A percentile compares a stretch with the other conserved stretches of the same genome.
Conservation (phyloP, 2,113 vertebrate genomes). For the Aegotheles bennettii region DNA sequence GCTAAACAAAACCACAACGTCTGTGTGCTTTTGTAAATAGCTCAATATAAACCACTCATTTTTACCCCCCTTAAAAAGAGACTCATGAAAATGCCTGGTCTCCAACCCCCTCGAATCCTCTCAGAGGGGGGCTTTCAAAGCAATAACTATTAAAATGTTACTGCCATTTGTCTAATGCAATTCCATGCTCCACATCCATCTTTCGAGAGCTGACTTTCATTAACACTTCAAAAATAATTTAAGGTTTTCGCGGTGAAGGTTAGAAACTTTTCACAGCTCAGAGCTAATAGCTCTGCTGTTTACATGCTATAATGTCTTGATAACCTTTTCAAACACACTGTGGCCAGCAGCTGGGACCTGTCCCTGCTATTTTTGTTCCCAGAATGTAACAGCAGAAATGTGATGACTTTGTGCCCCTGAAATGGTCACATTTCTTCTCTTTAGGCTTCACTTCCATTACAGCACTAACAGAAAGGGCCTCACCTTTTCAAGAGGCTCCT, state of each 20-base stretch:
- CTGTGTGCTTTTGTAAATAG: not conserved
- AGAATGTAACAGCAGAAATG: conserved; percentile 60
- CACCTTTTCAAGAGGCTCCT: conserved; percentile 59
- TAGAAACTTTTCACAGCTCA: conserved; percentile 76
- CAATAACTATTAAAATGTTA: conserved; percentile 75
- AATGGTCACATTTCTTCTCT: conserved; percentile 66
- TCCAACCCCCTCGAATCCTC: conserved; percentile 31
- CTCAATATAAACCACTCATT: not conserved
- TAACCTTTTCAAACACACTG: conserved; percentile 73
- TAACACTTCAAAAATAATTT: conserved; percentile 82
- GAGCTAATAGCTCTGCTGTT: conserved; percentile 75
- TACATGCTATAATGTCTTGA: conserved; percentile 74
- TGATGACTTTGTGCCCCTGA: conserved; percentile 58
- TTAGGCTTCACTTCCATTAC: conserved; percentile 43
- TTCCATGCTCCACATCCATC: conserved; percentile 71
- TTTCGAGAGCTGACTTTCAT: conserved; percentile 74
- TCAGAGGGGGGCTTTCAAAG: conserved; percentile 50
- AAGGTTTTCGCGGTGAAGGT: conserved; percentile 76
- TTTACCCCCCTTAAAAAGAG: not conserved
- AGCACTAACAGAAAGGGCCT: conserved; percentile 44
- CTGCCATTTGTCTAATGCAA: conserved; percentile 75
- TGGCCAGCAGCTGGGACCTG: conserved; percentile 68
- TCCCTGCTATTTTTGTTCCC: conserved; percentile 67
- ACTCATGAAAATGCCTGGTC: conserved; percentile 23
- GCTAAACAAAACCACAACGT: not conserved